Base-by-base conservation (phyloP, 2,888 invertebrate genomes). In the Agriotes lineatus region DNA sequence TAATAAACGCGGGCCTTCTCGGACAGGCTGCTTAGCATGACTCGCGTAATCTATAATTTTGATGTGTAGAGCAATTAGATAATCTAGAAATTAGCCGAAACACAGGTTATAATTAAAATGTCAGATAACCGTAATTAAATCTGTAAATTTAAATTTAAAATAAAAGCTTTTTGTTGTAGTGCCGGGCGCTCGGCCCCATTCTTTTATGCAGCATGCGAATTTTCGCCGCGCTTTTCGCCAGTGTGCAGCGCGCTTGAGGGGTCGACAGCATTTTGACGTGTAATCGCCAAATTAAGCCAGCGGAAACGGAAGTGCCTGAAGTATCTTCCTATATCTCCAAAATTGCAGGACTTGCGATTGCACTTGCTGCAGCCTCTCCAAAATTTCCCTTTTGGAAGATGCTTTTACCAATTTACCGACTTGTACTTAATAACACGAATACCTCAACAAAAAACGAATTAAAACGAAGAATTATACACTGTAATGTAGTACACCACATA, bases 61-160 rank as follows among this genome's bases (percentile, higher is more conserved):
- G 20, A 54, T 54, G 54, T 54, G 54, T 54, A 37, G 54, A 54
- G 54, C 37, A 54, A 54, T 54, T 54, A 74, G 74, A 75, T 72
- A 73, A 73, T 72, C 73, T 76, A 77, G 74, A 48, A 60, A 60
- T 48, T 60, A 30, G 59, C 45, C 35, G 33, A 10, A 48, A 22
- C 45, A 60, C 44, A 48, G n/a, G 48, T 60, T 42, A 22, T 60
- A 60, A 60, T 60, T 60, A 60, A 60, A 45, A 33, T 35, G 48
- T 42, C 59, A 60, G 33, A 60, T 35, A 48, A 48, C 3, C 22
- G 33, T 35, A 52, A 52, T 52, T 52, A 33, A 52, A 48, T 22
- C 22, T 48, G 30, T 35, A 30, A 35, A 33, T 52, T 52, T 33
- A 18, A 30, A 33, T 52, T 52, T 33, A 57, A 42, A 39, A 20